These are phyloP conservation scores for Thalassarche chlororhynchos DNA, from an alignment of 2,113 vertebrate genomes.

Conservation along the genomic window DNA sequence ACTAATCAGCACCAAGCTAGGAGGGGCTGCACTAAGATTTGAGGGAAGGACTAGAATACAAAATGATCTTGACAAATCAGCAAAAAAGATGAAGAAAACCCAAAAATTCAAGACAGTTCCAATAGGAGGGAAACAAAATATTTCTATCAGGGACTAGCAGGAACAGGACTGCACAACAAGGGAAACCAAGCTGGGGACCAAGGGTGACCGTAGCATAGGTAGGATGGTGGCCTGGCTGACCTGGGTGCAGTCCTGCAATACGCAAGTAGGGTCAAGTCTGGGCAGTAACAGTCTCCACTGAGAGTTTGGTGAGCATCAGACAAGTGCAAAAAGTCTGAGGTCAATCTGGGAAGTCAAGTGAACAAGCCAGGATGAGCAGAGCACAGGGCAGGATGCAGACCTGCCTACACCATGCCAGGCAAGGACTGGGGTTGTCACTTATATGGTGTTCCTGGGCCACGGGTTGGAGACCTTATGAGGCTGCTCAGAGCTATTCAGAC, in stretches of 20 bases:
- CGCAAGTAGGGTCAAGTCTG: not conserved
- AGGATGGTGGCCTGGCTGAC: not conserved
- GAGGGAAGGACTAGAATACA: constrained; percentile 16
- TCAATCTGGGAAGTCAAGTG: not conserved
- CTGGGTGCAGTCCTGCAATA: not conserved
- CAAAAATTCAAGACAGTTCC: not conserved
- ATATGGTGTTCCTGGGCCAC: accelerated
- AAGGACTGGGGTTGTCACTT: accelerated
- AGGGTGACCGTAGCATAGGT: not conserved
- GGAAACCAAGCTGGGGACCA: accelerated
- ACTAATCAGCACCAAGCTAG: constrained; percentile 63
- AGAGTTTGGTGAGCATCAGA: not conserved
- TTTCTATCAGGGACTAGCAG: not conserved
- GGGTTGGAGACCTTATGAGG: not conserved
- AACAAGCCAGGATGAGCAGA: not conserved
- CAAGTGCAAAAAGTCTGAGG: not conserved
- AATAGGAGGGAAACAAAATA: not conserved
- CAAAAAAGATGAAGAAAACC: not conserved
- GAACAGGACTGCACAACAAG: not conserved
- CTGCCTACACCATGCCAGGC: not conserved
- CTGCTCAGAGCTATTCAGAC: not conserved
- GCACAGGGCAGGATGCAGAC: not conserved
- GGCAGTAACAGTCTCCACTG: not conserved
- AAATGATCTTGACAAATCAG: not conserved
- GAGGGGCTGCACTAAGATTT: constrained; percentile 13